Percentiles rank a stretch among this genome's conserved stretches.
Evolutionary conservation across 1,140 invertebrate genomes (phyloP).

Genomic region (Physella acuta): DNA sequence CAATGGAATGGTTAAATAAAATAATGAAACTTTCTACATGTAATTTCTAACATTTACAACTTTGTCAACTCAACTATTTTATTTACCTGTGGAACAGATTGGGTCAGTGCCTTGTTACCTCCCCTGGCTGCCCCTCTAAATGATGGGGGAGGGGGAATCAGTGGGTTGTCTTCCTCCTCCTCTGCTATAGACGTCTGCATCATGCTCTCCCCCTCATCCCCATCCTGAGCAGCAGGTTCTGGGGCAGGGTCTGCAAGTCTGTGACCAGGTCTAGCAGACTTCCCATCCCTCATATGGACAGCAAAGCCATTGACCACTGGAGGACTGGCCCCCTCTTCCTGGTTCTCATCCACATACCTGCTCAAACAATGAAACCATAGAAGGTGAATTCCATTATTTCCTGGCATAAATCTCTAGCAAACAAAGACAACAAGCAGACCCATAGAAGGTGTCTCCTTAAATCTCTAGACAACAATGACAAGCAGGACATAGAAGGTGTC

Average conservation of each 20-base stretch:
- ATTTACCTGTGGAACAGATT: slow-evolving; percentile 51
- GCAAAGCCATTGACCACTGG: slow-evolving; percentile 46
- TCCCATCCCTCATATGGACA: slow-evolving; percentile 38
- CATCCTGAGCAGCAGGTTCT: slow-evolving; percentile 7
- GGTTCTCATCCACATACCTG: slow-evolving; percentile 46
- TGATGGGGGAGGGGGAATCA: slow-evolving; percentile 49
- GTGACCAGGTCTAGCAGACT: slow-evolving; percentile 36
- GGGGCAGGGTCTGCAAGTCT: slow-evolving; percentile 20
- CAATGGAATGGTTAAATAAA: no score
- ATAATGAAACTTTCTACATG: no score
- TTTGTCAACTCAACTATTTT: no score
- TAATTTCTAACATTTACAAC: no score
- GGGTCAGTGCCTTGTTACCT: slow-evolving; percentile 39
- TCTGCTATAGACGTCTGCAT: slow-evolving; percentile 33
- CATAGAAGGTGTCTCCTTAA: no score
- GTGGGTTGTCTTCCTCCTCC: slow-evolving; percentile 44
- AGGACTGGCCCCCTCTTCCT: slow-evolving; percentile 35
- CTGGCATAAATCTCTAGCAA: no score
- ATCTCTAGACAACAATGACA: no score
- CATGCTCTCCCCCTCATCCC: slow-evolving; percentile 27
- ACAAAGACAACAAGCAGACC: no score
- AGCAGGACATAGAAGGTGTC: no score
- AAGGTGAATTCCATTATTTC: no score
- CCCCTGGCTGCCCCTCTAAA: slow-evolving; percentile 39
- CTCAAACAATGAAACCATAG: no score